Percentiles rank a stretch among this genome's conserved stretches.
Evolutionary conservation across 2,888 invertebrate genomes (phyloP).

Genomic region (Cryptophagus acutangulus): DNA sequence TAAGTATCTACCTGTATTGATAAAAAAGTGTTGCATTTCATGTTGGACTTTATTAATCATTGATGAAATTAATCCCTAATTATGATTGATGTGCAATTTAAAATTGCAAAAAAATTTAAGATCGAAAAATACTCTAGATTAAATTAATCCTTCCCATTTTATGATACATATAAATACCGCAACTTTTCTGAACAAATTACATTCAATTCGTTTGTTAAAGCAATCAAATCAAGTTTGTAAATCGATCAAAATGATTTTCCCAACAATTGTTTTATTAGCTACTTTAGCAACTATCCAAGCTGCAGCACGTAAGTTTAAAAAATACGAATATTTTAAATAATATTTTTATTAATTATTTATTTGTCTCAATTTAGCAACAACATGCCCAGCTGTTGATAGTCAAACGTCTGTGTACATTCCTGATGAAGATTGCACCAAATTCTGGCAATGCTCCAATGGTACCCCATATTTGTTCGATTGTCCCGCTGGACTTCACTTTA

Average conservation of each 20-base stretch:
- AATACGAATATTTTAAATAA: not conserved
- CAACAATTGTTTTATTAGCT: not conserved
- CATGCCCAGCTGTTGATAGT: slow-evolving; percentile 10
- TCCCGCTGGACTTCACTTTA: slow-evolving; percentile 26
- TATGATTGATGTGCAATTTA: too few species aligned
- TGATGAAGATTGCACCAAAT: slow-evolving; percentile 22
- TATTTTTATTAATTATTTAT: not conserved
- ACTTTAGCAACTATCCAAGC: not conserved
- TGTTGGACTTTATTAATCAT: too few species aligned
- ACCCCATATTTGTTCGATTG: slow-evolving; percentile 25
- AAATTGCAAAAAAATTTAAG: too few species aligned
- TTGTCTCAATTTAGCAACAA: slow-evolving; percentile 5
- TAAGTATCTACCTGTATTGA: too few species aligned
- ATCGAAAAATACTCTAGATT: too few species aligned
- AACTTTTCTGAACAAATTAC: not conserved
- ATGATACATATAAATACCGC: too few species aligned
- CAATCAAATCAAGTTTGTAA: not conserved
- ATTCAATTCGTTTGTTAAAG: not conserved
- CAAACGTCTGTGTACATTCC: slow-evolving; percentile 20
- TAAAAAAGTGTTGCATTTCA: too few species aligned
- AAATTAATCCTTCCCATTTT: too few species aligned
- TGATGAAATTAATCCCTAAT: too few species aligned
- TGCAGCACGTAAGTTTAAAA: too few species aligned
- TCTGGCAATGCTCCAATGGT: slow-evolving; percentile 29
- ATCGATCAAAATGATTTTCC: not conserved